These are phyloP conservation scores for zebrafish (Danio rerio) DNA, from an alignment of 2,113 vertebrate species.

Conservation along the genomic window DNA sequence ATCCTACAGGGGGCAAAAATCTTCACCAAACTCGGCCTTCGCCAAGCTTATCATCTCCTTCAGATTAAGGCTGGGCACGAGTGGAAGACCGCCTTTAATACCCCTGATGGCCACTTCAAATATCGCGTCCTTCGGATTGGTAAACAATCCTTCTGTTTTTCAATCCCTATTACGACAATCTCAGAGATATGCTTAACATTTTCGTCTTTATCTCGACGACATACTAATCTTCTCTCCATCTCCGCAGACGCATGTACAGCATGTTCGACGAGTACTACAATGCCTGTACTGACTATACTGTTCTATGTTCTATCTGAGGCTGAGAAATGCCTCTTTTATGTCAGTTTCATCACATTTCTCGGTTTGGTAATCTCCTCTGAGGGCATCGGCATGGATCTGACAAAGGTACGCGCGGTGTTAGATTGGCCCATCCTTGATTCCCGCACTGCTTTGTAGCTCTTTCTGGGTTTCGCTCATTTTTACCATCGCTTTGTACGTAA, in stretches of 20 bases:
- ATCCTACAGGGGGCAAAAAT: background rate
- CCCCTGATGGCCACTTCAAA: background rate
- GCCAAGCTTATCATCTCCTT: background rate
- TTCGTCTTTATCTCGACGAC: conserved; percentile 17
- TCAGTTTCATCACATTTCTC: background rate
- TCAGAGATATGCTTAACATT: too few relatives aligned
- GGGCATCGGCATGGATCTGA: background rate
- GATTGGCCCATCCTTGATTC: background rate
- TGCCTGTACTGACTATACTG: too few relatives aligned
- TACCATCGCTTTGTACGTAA: background rate
- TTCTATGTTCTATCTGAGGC: background rate
- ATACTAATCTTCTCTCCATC: background rate
- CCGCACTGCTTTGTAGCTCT: background rate
- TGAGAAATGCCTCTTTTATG: background rate
- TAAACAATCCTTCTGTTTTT: background rate
- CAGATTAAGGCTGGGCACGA: background rate
- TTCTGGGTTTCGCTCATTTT: background rate
- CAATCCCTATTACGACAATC: background rate
- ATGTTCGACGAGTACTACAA: background rate
- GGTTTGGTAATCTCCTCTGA: background rate
- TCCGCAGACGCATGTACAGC: background rate
- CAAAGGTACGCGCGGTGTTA: background rate
- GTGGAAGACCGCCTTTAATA: background rate
- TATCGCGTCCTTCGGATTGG: background rate
- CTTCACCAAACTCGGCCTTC: background rate